Percentiles rank a stretch among this genome's conserved stretches.
Conservation (phyloP, 2,113 vertebrate species). For the Melanerpes aurifrons region DNA sequence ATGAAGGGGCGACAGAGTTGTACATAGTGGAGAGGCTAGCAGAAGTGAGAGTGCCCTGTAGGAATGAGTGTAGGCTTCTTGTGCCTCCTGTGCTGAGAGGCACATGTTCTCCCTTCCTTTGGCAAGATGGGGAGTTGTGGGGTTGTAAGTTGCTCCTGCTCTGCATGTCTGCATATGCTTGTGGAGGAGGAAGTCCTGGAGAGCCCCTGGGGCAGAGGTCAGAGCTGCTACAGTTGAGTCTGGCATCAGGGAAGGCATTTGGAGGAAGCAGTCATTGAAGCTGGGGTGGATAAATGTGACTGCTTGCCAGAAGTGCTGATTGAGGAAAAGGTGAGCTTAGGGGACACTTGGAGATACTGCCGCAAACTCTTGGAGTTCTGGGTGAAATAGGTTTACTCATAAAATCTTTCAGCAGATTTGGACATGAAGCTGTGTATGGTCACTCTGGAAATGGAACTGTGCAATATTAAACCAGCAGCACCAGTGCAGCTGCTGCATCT, state of each 20-base stretch:
- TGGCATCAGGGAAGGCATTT: accelerated
- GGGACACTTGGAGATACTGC: background rate
- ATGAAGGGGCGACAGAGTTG: accelerated
- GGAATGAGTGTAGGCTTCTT: background rate
- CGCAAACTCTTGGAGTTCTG: background rate
- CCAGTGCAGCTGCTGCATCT: background rate
- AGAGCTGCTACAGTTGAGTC: background rate
- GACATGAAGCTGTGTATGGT: background rate
- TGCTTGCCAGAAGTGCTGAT: background rate
- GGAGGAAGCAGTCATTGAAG: background rate
- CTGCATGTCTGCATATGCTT: background rate
- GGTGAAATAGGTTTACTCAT: background rate
- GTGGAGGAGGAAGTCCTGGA: background rate
- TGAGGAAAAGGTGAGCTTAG: background rate
- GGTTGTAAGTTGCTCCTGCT: background rate
- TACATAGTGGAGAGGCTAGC: background rate
- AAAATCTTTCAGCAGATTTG: background rate
- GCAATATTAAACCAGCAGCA: background rate
- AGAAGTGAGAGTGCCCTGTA: background rate
- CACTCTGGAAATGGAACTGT: background rate
- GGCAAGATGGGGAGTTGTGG: background rate
- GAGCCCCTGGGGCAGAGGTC: background rate
- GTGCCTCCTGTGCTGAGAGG: background rate
- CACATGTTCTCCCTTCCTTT: background rate
- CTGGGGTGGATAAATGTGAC: background rate